phyloP scores from a whole-genome alignment of 2,113 vertebrate species.

The Cricetomys ansorgei region DNA sequence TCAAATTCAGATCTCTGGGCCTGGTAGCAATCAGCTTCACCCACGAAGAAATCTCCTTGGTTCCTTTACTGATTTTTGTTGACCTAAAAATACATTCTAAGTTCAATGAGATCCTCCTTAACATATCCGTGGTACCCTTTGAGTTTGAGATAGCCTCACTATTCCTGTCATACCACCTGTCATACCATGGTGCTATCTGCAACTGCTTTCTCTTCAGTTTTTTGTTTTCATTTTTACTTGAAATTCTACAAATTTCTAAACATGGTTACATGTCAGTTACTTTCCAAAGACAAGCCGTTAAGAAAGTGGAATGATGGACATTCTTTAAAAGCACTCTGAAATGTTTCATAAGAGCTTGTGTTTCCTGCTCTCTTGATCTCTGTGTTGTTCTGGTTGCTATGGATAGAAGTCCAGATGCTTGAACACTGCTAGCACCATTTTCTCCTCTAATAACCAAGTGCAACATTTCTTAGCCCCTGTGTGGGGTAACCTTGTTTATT shows the following conservation, averaged over 20 bases:
- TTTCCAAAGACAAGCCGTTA: not conserved
- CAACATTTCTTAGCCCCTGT: not conserved
- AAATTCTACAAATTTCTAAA: slow-evolving; percentile 7
- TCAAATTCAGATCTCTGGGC: not conserved
- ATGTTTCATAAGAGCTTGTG: not conserved
- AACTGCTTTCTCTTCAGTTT: not conserved
- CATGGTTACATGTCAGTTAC: not conserved
- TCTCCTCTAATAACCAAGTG: not conserved
- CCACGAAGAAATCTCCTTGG: not conserved
- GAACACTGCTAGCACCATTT: not conserved
- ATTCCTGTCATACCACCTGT: not conserved
- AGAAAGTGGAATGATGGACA: not conserved
- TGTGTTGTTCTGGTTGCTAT: not conserved
- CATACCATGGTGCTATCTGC: not conserved
- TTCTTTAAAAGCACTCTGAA: not conserved
- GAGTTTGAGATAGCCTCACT: not conserved
- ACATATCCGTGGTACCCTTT: too few relatives aligned
- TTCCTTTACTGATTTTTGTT: not conserved
- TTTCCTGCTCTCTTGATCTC: not conserved
- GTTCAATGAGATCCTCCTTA: not conserved
- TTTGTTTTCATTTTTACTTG: not conserved
- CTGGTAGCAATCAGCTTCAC: not conserved
- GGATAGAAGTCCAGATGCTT: fast-evolving
- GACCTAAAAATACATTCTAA: not conserved
- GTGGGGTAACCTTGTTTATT: not conserved